Evolutionary conservation across 2,113 vertebrate species (phyloP).

Genomic region (Tupaia chinensis): DNA sequence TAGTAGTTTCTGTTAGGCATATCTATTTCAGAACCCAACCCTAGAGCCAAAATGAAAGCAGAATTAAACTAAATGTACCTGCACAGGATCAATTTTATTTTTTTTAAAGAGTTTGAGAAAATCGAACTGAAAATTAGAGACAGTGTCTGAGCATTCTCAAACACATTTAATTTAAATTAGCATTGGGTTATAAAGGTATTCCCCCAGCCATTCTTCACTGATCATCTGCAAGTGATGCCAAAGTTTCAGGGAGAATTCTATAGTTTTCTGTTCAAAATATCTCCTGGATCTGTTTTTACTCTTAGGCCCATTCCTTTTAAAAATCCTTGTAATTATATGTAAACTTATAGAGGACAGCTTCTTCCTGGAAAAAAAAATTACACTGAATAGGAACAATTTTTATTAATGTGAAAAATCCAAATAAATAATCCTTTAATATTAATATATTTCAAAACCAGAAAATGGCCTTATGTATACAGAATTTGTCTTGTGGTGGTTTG

Average conservation of each 20-base stretch:
- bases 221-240: not conserved
- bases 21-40: not conserved
- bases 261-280: not conserved
- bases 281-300: not conserved
- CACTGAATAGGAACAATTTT: not conserved
- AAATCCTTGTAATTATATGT: not conserved
- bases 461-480: not conserved
- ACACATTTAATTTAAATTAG: not conserved
- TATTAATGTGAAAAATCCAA: not conserved
- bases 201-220: not conserved
- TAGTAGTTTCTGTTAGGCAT: not conserved
- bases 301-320: not conserved
- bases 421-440: not conserved
- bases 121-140: not conserved
- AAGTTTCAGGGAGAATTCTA: not conserved
- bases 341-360: not conserved
- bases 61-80: constrained; percentile 15
- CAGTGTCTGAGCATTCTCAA: not conserved
- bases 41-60: not conserved
- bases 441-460: not conserved
- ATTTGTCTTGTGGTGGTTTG: not conserved
- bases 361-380: not conserved
- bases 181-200: not conserved
- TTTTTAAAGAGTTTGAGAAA: constrained; percentile 37
- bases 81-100: not conserved